Evolutionary conservation across 2,888 invertebrate genomes (phyloP).

Genomic region (Syritta pipiens): DNA sequence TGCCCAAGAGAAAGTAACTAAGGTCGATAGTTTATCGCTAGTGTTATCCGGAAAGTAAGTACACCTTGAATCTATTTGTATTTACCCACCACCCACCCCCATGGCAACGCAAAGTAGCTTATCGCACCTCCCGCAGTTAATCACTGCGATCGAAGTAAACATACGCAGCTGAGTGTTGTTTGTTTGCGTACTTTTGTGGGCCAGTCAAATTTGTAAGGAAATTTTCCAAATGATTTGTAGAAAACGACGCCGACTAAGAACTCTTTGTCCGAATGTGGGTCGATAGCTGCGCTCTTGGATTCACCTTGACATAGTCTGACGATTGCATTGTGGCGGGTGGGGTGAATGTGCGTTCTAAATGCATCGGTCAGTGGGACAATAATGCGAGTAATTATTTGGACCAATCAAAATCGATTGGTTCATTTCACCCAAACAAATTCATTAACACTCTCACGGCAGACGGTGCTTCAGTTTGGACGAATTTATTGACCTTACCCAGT

Average conservation of each 20-base stretch:
- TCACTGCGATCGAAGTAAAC: neutral
- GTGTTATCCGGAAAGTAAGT: conserved; percentile 93
- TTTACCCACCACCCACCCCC: neutral
- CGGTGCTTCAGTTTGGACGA: no score
- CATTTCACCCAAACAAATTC: no score
- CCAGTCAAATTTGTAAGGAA: no score
- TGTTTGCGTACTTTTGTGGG: no score
- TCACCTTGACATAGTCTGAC: conserved; percentile 5
- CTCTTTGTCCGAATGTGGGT: conserved; percentile 6
- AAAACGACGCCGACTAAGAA: conserved; percentile 6
- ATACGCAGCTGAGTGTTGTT: no score
- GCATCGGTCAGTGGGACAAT: neutral
- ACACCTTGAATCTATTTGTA: neutral
- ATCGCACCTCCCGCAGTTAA: neutral
- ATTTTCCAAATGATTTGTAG: conserved; percentile 17
- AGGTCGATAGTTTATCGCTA: conserved; percentile 91
- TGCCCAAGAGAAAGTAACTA: conserved; percentile 92
- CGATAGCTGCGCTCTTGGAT: conserved; percentile 24
- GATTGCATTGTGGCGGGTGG: neutral
- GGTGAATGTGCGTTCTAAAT: neutral
- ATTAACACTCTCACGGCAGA: no score
- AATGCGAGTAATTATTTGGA: neutral
- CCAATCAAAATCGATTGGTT: neutral
- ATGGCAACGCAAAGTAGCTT: neutral
- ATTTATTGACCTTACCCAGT: no score